These are phyloP conservation scores for Dynastes hyllus DNA, from an alignment of 2,888 invertebrate species.

Conservation along the genomic window DNA sequence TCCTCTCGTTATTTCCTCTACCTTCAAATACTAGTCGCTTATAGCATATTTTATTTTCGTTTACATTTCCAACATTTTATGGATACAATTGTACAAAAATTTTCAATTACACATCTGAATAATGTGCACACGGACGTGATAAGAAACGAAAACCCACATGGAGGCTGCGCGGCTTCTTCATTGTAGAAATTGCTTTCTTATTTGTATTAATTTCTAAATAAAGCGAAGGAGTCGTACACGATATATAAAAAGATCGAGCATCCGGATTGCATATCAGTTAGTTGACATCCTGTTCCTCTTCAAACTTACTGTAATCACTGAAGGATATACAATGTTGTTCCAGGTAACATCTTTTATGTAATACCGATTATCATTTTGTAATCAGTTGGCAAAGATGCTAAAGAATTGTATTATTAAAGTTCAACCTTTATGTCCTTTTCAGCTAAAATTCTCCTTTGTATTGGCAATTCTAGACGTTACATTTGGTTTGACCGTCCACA, in stretches of 20 bases:
- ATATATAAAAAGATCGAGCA: slow-evolving; percentile 12
- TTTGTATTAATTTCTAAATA: slow-evolving; percentile 44
- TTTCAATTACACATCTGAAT: slow-evolving; percentile 5
- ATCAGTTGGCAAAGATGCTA: no score
- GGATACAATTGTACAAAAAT: not conserved
- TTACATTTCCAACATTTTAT: no score
- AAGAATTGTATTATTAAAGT: no score
- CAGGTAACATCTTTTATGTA: not conserved
- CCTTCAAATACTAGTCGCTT: no score
- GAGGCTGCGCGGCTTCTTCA: slow-evolving; percentile 3
- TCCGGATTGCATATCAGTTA: slow-evolving; percentile 31
- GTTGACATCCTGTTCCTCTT: slow-evolving; percentile 5
- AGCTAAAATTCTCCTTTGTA: not conserved
- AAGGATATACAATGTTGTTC: no score
- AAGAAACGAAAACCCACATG: not conserved
- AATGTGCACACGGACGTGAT: not conserved
- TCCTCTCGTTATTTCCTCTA: no score
- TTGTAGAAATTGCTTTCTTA: slow-evolving; percentile 35
- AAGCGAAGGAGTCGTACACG: not conserved
- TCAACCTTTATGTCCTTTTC: not conserved
- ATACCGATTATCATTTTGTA: no score
- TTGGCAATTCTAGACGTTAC: not conserved
- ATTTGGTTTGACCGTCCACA: slow-evolving; percentile 16
- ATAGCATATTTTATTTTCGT: no score
- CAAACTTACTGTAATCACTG: not conserved